A percentile compares a stretch with the other conserved stretches of the same genome.
Evolutionary conservation across 2,113 vertebrate species (phyloP).

Genomic region (Cyanoramphus novaezelandiae): DNA sequence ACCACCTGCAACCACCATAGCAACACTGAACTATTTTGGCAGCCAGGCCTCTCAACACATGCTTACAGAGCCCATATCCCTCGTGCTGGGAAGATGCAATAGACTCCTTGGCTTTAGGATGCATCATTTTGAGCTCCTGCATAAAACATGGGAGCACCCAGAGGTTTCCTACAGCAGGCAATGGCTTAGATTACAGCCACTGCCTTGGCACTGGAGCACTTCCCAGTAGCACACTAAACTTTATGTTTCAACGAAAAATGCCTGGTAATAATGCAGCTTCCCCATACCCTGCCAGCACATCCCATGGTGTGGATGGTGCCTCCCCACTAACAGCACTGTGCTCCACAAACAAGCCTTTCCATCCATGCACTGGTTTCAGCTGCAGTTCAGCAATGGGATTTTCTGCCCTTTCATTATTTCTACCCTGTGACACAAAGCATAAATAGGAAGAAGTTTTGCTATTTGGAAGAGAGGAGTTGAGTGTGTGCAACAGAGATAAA

Average conservation of each 20-base stretch:
- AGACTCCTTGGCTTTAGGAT: neutral
- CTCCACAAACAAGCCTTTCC: neutral
- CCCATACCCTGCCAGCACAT: neutral
- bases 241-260: neutral
- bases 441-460: neutral
- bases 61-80: rapidly evolving
- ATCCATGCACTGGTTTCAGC: neutral
- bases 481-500: rapidly evolving
- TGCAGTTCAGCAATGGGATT: neutral
- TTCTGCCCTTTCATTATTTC: neutral
- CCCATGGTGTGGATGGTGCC: rapidly evolving
- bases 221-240: neutral
- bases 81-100: neutral
- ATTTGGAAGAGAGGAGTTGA: neutral
- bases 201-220: neutral
- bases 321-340: neutral
- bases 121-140: neutral
- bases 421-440: neutral
- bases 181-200: neutral
- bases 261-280: rapidly evolving
- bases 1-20: neutral
- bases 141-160: neutral
- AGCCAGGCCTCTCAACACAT: neutral
- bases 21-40: neutral
- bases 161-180: neutral